Base-by-base conservation (phyloP, 64 coral and sea anemone genomes). In the Dendrophyllia cribrosa region DNA sequence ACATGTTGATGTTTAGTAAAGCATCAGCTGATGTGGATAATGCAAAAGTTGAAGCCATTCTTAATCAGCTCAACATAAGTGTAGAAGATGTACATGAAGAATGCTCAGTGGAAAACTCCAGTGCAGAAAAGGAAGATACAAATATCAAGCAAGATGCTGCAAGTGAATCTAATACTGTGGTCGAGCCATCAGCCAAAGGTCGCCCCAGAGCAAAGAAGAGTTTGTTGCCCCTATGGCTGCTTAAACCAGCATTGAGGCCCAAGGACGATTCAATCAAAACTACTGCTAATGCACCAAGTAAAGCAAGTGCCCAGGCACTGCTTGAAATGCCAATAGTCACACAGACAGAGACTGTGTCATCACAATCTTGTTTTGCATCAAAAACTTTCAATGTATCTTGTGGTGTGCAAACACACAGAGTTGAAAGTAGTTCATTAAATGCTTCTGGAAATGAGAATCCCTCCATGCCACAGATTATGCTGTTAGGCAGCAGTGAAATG, bases 1-100 rank as follows among this genome's bases (percentile, higher is more conserved):
- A 93, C 43, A 58, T 45, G 17, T 48, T 93, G 34, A 74, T 93
- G 58, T 93, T 93, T 75, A 72, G 74, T 2, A 68, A 93, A 87
- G 5, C 16, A 67, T 67, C 80, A 66, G 20, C 49, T 20, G 61
- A 86, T 43, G 58, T 78, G 75, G 71, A 66, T n/a, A 17, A 66
- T 77, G 72, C 10, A 48, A 93, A 87, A 69, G 69, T 68, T 73
- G 70, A 76, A 53, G 72, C 83, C 70, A 50, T 93, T 48, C 63
- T 84, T 51, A 64, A 84, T 46, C 44, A 22, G 17, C 80, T 84
- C 7, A 66, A 84, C 62, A 84, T 84, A 13, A 50, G 6, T n/a
- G 44, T 84, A 17, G 80, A 84, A 1, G 45, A 66, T 17, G 2
- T 20, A 45, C 14, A 75, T n/a, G 43, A 67, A 68, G 80, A 84